These are phyloP conservation scores for Pogonocherus hispidulus DNA, from an alignment of 2,888 invertebrate genomes.

Conservation along the genomic window DNA sequence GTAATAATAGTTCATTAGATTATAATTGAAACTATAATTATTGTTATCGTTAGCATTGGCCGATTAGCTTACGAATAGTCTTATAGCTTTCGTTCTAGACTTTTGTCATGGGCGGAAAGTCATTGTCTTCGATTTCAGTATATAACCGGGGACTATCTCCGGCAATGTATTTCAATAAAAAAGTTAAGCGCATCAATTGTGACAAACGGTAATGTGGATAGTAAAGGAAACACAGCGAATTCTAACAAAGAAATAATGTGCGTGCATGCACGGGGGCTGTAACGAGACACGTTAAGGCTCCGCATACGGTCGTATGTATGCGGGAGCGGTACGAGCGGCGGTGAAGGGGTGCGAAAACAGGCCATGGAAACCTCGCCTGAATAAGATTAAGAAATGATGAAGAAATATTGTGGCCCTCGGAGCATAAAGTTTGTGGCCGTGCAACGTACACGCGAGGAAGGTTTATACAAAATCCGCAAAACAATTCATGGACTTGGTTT, in stretches of 20 bases:
- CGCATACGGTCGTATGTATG: conserved; percentile 37
- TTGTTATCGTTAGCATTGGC: too few relatives aligned
- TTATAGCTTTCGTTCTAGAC: too few relatives aligned
- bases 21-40: too few relatives aligned
- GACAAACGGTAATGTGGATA: conserved; percentile 25
- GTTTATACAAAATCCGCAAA: conserved; percentile 45
- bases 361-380: conserved; percentile 38
- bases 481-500: conserved; percentile 32
- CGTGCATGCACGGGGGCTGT: neutral
- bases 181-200: conserved; percentile 23
- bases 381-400: conserved; percentile 57
- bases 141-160: neutral
- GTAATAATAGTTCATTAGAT: too few relatives aligned
- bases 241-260: conserved; percentile 13
- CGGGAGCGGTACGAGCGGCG: conserved; percentile 38
- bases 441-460: conserved; percentile 44
- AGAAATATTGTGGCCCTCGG: conserved; percentile 51
- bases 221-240: neutral
- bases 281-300: conserved; percentile 2
- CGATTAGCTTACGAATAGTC: too few relatives aligned
- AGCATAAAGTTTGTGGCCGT: conserved; percentile 49
- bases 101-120: too few relatives aligned
- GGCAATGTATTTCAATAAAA: conserved; percentile 19
- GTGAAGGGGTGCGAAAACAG: conserved; percentile 34
- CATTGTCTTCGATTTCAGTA: too few relatives aligned